Evolutionary conservation across 35 echinoderm and acorn worm genomes (phyloP), one percentile per base, ranked within the genome.

Genomic region (Acanthaster planci): DNA sequence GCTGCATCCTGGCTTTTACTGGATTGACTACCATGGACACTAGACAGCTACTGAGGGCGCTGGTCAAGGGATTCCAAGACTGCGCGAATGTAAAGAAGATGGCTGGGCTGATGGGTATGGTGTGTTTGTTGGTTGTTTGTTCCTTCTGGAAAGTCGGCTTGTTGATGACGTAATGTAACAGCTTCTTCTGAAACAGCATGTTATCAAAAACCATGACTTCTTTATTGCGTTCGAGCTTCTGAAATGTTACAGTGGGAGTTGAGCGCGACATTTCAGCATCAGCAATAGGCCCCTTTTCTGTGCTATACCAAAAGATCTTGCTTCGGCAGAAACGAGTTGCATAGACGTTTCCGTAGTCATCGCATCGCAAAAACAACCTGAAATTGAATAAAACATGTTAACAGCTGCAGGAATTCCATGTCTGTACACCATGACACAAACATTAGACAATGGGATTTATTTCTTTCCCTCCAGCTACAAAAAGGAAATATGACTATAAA

Each of bases 251-350:
- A 29, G 14, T 72, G 64, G 64, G 14, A 19, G 30, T 72, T 4
- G 42, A 47, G 4, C 42, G 42, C 12, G 42, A 6, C 4, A 47
- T 47, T 23, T 72, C 26, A 29, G 64, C 7, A 1, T 72, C 64
- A 8, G 64, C 64, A 9, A 72, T 72, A 1, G 64, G 64, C 26
- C 64, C 64, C 30, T 72, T 72, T 26, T 72, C 64, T 72, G 64
- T 72, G 31, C 39, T 85, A 40, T 83, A 81, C 89, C 89, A 91
- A 27, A 91, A 91, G 38, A 91, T 54, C 8, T 77, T 84, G 47
- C 82, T 91, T 0, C 89, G 82, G 36, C 89, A 85, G 38, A 68
- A 91, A 23, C 89, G 50, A 0, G 82, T 91, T 6, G 85, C 77
- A 59, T 86, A 86, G 40, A 91, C 51, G 23, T 85, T 59, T 15